Base-by-base conservation (phyloP, 2,888 invertebrate species). In the Drosophila siamana region DNA sequence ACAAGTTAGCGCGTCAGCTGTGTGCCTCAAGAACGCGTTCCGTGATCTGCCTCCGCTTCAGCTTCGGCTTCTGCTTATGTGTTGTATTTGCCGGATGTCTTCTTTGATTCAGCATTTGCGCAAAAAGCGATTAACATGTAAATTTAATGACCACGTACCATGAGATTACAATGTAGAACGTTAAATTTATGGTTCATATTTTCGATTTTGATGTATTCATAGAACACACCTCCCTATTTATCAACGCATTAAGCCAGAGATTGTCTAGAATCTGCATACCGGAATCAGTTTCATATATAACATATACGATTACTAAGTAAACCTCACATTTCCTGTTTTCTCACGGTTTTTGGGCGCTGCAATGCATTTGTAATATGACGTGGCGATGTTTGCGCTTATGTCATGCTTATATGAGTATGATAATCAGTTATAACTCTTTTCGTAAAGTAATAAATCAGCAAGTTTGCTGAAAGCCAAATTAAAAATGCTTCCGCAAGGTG, bases 41-140 rank as follows among this genome's bases (percentile, higher is more conserved):
- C 33, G n/a, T 40, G 51, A 51, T 11, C 36, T 38, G 41, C 40
- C 56, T 65, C 79, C 71, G 78, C 43, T 70, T 66, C 80, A 80
- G 74, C 22, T 26, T 48, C 19, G 19, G 19, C 19, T 19, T 19
- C 19, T 19, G 19, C 3, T 19, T 19, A 1, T 19, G 19, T 19
- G 19, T 19, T 19, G 46, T 5, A 15, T 11, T 22, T 80, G 81
- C 84, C 84, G 84, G 84, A 85, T 85, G 80, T 73, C 78, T 78
- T 78, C 77, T 69, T 68, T 79, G 19, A 44, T 36, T 55, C 51
- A 40, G 22, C 52, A 55, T 70, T 50, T 66, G 64, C 62, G 55
- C 70, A 43, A 70, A 68, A 76, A 63, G 66, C 78, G 69, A 86
- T 88, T 84, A 84, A 80, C 74, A 85, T 85, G 85, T 88, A 88